A percentile compares a stretch with the other conserved stretches of the same genome.
Conservation (phyloP, 2,797 vertebrate genomes). For the Acipenser ruthenus region DNA sequence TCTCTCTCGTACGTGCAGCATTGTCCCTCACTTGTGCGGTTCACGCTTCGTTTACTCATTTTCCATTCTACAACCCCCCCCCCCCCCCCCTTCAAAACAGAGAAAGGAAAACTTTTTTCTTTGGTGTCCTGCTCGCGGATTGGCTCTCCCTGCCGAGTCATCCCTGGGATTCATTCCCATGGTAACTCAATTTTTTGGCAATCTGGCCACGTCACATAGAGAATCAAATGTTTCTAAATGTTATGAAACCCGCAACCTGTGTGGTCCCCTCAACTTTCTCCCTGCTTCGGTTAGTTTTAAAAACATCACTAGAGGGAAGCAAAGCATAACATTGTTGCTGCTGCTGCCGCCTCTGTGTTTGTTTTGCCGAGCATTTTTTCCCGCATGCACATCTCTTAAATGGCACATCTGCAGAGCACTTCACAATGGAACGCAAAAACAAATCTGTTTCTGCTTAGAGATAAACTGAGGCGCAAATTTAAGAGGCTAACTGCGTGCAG, state of each 20-base stretch:
- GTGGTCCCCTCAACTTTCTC: slow-evolving; percentile 33
- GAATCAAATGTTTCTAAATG: slow-evolving; percentile 46
- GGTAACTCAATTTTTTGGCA: slow-evolving; percentile 36
- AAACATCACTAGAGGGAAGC: slow-evolving; percentile 18
- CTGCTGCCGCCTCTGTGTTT: too few relatives aligned
- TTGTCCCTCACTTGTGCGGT: slow-evolving; percentile 45
- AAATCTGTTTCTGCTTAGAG: slow-evolving; percentile 40
- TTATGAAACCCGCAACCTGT: slow-evolving; percentile 41
- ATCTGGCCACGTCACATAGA: slow-evolving; percentile 30
- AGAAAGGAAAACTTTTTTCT: slow-evolving; percentile 44
- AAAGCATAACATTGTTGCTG: background rate
- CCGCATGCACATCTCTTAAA: slow-evolving; percentile 24
- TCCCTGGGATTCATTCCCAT: slow-evolving; percentile 45
- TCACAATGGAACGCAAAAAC: slow-evolving; percentile 34
- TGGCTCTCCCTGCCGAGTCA: slow-evolving; percentile 48
- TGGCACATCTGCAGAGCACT: slow-evolving; percentile 49
- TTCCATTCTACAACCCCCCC: slow-evolving; percentile 43
- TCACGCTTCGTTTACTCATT: slow-evolving; percentile 58
- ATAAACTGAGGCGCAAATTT: slow-evolving; percentile 22
- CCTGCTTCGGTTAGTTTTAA: slow-evolving; percentile 24
- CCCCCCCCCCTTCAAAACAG: slow-evolving; percentile 40
- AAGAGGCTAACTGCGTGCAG: slow-evolving; percentile 26
- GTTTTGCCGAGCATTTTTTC: too few relatives aligned
- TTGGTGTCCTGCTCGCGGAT: slow-evolving; percentile 19
- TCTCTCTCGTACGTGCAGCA: background rate